Base-by-base conservation (phyloP, 2,888 invertebrate species). In the Drosophila nr. fundita region DNA sequence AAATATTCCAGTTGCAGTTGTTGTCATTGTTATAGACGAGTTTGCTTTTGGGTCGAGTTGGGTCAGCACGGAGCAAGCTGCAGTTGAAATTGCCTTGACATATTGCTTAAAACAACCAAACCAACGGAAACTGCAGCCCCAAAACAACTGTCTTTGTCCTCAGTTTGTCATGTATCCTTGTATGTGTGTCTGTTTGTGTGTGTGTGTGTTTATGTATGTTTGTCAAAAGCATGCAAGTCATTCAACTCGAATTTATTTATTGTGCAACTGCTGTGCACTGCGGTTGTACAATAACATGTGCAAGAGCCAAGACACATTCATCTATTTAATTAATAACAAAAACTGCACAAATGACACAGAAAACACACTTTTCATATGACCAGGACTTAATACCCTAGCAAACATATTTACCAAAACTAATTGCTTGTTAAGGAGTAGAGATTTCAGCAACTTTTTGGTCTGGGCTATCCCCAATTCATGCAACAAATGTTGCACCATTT, bases 211-310 rank as follows among this genome's bases (percentile, higher is more conserved):
- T 62, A 32, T 53, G 63, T 53, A 52, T 70, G 73, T 79, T 78
- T 82, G 78, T 80, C 79, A 81, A 79, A 79, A 69, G 76, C 82
- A 79, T 76, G 69, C 80, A 80, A 83, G 83, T 82, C 83, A 82
- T 83, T 82, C 83, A 83, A 83, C 83, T 83, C 81, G 75, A 83
- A 74, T 78, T 82, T 83, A 82, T 83, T 83, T 83, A 82, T 82
- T 83, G 76, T 77, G 49, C 67, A 70, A 80, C 80, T 79, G 72
- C 72, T 79, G 63, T 75, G 69, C 65, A 30, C 34, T 68, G 72
- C 50, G 64, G 58, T 66, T 67, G 42, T 67, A 18, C 78, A 61
- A 53, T 29, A 36, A 38, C 24, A 58, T 48, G 50, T 63, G 73
- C 49, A 69, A 69, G 64, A 75, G 72, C 61, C 69, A 66, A 79